Conservation (phyloP, 2,113 vertebrate species). For the Syngnathus typhle region DNA sequence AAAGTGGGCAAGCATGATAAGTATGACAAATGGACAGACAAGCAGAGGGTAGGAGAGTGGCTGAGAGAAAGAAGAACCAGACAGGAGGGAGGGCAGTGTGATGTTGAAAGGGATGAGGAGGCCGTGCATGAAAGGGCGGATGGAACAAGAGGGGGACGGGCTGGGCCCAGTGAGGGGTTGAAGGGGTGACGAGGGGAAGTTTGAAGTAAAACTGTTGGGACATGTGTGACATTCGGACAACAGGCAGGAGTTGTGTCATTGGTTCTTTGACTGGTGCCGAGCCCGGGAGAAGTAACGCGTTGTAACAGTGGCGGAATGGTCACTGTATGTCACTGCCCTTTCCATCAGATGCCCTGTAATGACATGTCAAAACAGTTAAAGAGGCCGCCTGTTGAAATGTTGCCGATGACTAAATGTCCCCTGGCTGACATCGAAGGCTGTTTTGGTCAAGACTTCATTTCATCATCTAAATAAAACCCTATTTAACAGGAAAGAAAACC, state of each 20-base stretch:
- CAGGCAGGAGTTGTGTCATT: constrained; percentile 63
- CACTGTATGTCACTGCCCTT: constrained; percentile 67
- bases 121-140: constrained; percentile 37
- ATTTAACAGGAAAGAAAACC: background rate
- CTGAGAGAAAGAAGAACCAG: constrained; percentile 31
- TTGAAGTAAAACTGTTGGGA: constrained; percentile 67
- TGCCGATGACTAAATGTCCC: constrained; percentile 45
- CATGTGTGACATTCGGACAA: constrained; percentile 68
- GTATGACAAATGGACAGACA: constrained; percentile 21
- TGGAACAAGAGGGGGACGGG: constrained; percentile 19
- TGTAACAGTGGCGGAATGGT: constrained; percentile 65
- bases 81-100: constrained; percentile 20
- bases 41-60: constrained; percentile 13
- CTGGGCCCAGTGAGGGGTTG: constrained; percentile 6
- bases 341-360: constrained; percentile 54
- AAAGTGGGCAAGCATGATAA: constrained; percentile 34
- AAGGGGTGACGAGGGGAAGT: constrained; percentile 42
- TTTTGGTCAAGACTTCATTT: constrained; percentile 19
- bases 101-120: constrained; percentile 42
- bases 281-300: constrained; percentile 56
- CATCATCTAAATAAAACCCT: constrained; percentile 13
- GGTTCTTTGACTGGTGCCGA: constrained; percentile 61
- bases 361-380: constrained; percentile 63
- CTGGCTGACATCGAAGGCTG: constrained; percentile 26
- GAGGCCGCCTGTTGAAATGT: constrained; percentile 24